Evolutionary conservation across 2,797 vertebrate genomes (phyloP), one percentile per base, ranked within the genome.

Genomic region (Hybognathus amarus): DNA sequence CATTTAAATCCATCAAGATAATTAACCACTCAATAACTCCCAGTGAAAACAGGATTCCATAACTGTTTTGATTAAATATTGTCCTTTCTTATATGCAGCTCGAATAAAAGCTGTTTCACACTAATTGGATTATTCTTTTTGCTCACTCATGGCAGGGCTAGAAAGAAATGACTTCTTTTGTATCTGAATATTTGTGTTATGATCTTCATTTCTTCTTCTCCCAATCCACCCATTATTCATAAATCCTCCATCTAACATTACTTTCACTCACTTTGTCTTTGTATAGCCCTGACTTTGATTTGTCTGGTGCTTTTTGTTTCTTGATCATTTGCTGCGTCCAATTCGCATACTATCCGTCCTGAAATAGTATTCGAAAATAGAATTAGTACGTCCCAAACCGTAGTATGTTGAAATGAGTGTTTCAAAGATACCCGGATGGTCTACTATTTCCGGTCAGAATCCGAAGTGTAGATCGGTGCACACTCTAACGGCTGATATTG

Each of bases 1-100:
- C 0, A 52, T 87, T 68, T 87, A 82, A 89, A 89, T 89, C 85
- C 82, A 84, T 76, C 74, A 79, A 89, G 91, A 90, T 93, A 92
- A 94, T 94, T 92, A 94, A 92, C 91, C 89, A 92, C 88, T 87
- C 91, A 90, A 89, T 91, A 89, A 92, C 89, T 92, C 90, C 54
- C 74, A 68, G 66, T 42, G 74, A 78, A 83, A 83, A 83, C 74
- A 63, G 89, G 80, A 89, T 86, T 92, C 87, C 88, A 88, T 77
- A 86, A 85, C 79, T 87, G 87, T 89, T 94, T 91, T 93, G 92
- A 95, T 94, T 93, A 91, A 91, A 91, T 82, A 82, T n/a, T 91
- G 85, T 89, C 91, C 90, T 91, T n/a, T 92, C 92, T 89, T 79
- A 88, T 80, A 80, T 82, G 85, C 68, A 89, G 77, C 47, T 83